Evolutionary conservation across 2,797 vertebrate genomes (phyloP).

Genomic region (Melanogrammus aeglefinus): DNA sequence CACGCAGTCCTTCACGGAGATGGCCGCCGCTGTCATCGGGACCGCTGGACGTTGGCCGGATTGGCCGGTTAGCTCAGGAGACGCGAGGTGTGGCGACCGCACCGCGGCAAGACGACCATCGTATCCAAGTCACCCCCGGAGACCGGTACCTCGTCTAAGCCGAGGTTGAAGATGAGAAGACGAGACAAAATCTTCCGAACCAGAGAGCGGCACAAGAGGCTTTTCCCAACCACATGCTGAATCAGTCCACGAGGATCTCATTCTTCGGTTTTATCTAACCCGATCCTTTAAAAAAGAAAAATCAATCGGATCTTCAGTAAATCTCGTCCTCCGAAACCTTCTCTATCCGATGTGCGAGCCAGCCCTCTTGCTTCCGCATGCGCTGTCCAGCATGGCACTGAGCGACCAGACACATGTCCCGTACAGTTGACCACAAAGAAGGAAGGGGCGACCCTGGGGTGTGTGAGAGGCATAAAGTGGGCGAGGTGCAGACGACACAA

Average conservation of each 20-base stretch:
- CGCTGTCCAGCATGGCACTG: neutral
- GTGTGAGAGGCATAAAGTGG: conserved; percentile 38
- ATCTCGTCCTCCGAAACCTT: neutral
- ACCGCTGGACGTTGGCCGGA: neutral
- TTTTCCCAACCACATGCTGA: neutral
- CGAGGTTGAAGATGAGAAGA: neutral
- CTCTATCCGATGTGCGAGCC: neutral
- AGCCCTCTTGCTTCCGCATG: neutral
- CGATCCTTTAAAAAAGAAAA: too few species aligned
- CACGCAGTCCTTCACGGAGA: conserved; percentile 37
- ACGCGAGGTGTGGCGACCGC: neutral
- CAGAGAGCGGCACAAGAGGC: neutral
- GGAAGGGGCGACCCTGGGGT: conserved; percentile 29
- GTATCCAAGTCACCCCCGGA: neutral
- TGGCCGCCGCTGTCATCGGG: neutral
- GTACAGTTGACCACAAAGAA: conserved; percentile 7
- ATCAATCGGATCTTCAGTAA: neutral
- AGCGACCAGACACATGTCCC: neutral
- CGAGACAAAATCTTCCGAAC: neutral
- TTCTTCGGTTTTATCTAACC: neutral
- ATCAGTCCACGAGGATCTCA: neutral
- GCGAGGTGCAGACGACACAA: conserved; percentile 54
- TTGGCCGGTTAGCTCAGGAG: neutral
- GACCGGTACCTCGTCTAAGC: neutral
- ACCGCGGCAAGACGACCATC: neutral